Base-by-base conservation (phyloP, 2,888 invertebrate genomes). In the Drosophila acutilabella region DNA sequence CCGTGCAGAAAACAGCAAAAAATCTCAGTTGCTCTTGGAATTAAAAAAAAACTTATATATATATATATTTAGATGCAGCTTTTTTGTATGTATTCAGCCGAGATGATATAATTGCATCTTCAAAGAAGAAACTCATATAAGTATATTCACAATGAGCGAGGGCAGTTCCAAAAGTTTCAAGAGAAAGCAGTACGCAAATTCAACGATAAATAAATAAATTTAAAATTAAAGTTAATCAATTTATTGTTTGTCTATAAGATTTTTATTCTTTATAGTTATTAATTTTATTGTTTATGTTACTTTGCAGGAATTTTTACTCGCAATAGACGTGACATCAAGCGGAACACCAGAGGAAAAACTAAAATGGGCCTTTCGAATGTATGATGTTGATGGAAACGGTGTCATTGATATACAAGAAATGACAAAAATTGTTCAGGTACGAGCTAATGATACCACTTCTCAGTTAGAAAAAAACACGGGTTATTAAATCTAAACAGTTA, bases 331-430 rank as follows among this genome's bases (percentile, higher is more conserved):
- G 64, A 99, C 98, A 83, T 98, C 98, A 86, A 98, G 98, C 91
- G 98, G 98, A 75, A 98, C 98, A 79, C 98, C 98, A 26, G 98
- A 99, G 93, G 98, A 99, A 93, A 99, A 99, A 93, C 94, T 99
- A 79, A 98, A 98, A 93, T 98, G 99, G 98, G 99, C 99, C 75
- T 99, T 99, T 94, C 96, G 98, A 92, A 98, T 98, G 98, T 98
- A 99, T 93, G 98, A 99, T 93, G 98, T 99, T 47, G 98, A 99
- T 93, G 98, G 98, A 52, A 99, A 99, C 92, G 99, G 98, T 70
- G 97, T 98, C 89, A 99, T 99, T 93, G 98, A 99, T 93, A 97
- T 98, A 90, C 97, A 98, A 92, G 99, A 99, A 94, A 99, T 99
- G 99, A 98, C 98, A 78, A 98, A 99, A 95, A 99, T 99, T 92